Base-by-base conservation (phyloP, 92 coral and sea anemone species). In the Metridium senile region DNA sequence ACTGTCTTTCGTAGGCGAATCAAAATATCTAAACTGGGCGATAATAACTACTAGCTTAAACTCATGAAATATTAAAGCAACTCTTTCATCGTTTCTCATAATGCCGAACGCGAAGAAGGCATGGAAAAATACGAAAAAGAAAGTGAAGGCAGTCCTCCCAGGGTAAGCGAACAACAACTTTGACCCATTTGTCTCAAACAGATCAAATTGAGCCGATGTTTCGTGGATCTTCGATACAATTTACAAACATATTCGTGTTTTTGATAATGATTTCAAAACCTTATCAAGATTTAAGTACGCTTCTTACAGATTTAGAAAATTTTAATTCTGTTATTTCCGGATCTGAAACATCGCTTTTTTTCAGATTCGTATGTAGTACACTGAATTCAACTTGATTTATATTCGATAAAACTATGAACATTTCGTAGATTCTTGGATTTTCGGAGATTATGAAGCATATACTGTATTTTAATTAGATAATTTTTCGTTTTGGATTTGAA, bases 41-140 rank as follows among this genome's bases (percentile, higher is more conserved):
- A 53, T 72, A 30, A 22, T 72, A 34, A 20, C 35, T 17, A 72
- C 51, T 19, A 34, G 30, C 22, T 58, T 33, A 26, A 32, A 10
- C 78, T 73, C 66, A 63, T 73, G 32, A 73, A 73, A 73, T 27
- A 73, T 73, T 73, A 35, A 73, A 28, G 19, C 30, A 9, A 31
- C 30, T 34, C 45, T 6, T 4, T 6, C 49, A 4, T 52, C 29
- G 34, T 39, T 22, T 26, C 7, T 71, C 56, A 58, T 26, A 10
- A 73, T 73, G 78, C 78, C 78, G 51, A 73, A 73, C 56, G 78
- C 78, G 0, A 73, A 73, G 35, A 73, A 73, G 25, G 78, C 78
- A 30, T 73, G 78, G 78, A 73, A 73, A 73, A 62, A 62, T 31
- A 73, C 78, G n/a, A 73, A 73, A 51, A 57, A 43, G 23, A 73